These are phyloP conservation scores for Hemistola chrysoprasaria DNA, from an alignment of 2,888 invertebrate genomes.

Conservation along the genomic window DNA sequence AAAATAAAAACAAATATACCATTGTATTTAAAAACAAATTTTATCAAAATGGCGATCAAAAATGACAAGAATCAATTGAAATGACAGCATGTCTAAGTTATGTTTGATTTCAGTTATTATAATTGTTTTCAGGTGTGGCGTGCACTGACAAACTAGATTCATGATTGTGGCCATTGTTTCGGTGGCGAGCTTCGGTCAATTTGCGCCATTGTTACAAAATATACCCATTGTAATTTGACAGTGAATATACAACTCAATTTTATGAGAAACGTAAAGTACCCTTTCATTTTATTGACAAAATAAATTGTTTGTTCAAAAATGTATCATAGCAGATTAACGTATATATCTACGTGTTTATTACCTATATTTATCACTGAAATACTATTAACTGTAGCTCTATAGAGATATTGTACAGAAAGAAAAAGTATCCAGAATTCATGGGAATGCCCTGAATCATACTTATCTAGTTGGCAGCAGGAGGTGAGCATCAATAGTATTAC, in stretches of 20 bases:
- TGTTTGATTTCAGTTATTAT: constrained; percentile 56
- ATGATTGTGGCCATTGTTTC: constrained; percentile 74
- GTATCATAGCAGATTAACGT: constrained; percentile 14
- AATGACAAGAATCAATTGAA: too few relatives aligned
- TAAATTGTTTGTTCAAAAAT: constrained; percentile 24
- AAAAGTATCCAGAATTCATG: too few relatives aligned
- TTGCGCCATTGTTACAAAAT: constrained; percentile 74
- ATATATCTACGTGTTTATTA: too few relatives aligned
- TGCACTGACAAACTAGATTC: constrained; percentile 60
- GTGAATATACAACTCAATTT: constrained; percentile 33
- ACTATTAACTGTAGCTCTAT: not conserved
- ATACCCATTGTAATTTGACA: constrained; percentile 59
- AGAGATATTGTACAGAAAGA: too few relatives aligned
- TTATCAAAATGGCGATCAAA: too few relatives aligned
- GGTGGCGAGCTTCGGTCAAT: constrained; percentile 56
- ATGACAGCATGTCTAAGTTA: constrained; percentile 32
- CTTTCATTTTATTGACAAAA: constrained; percentile 20
- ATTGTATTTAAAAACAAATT: too few relatives aligned
- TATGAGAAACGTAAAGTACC: constrained; percentile 25
- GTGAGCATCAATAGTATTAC: too few relatives aligned
- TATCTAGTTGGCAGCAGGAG: too few relatives aligned
- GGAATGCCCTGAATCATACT: too few relatives aligned
- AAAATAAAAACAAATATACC: too few relatives aligned
- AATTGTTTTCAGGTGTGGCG: constrained; percentile 52
- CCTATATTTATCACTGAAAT: not conserved